phyloP scores from a whole-genome alignment of 2,888 invertebrate species.

The Fragum whitleyi region DNA sequence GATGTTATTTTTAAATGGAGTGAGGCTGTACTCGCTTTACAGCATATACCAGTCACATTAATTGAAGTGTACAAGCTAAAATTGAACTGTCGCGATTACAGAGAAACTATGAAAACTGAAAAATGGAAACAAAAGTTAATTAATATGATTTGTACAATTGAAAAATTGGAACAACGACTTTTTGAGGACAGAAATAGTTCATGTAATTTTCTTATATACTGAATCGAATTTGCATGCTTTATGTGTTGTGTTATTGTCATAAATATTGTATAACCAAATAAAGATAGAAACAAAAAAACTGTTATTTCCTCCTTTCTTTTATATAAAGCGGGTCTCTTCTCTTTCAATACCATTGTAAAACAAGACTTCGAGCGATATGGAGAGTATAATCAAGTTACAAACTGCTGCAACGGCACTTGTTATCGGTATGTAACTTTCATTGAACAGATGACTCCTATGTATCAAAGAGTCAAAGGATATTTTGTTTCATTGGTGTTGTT shows the following conservation, averaged over 20 bases:
- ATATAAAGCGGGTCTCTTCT: no score
- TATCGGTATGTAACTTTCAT: neutral
- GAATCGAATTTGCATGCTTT: no score
- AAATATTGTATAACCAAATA: no score
- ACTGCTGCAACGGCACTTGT: conserved; percentile 9
- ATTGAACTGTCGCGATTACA: conserved; percentile 43
- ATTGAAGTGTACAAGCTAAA: conserved; percentile 46
- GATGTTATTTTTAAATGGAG: conserved; percentile 39
- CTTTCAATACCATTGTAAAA: no score
- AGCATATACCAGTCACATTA: conserved; percentile 18
- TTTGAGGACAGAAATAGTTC: conserved; percentile 10
- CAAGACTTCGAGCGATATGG: neutral
- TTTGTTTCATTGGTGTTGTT: neutral
- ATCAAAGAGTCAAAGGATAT: no score
- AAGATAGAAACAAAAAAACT: no score
- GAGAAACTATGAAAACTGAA: conserved; percentile 48
- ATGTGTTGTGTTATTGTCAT: no score
- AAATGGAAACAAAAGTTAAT: conserved; percentile 43
- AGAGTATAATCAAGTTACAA: conserved; percentile 23
- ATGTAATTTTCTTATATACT: no score
- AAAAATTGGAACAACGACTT: conserved; percentile 32
- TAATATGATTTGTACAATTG: conserved; percentile 30
- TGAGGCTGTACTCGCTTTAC: conserved; percentile 27
- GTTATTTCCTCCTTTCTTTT: no score
- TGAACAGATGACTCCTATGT: neutral